These are phyloP conservation scores for Anas bernieri DNA, from an alignment of 2,797 vertebrate species.

Conservation along the genomic window DNA sequence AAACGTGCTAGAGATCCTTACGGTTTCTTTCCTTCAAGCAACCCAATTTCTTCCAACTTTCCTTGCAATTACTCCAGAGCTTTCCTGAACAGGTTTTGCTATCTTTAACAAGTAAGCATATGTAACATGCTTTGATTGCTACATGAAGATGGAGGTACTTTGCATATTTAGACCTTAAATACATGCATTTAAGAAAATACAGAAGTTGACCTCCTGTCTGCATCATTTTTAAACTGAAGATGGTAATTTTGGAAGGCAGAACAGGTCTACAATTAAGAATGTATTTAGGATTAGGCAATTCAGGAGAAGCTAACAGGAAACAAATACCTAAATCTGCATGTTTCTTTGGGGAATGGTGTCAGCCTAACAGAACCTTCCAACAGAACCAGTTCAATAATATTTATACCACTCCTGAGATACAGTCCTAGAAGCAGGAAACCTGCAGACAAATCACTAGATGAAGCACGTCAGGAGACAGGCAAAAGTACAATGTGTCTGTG, in stretches of 20 bases:
- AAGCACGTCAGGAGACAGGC: neutral
- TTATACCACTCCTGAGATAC: accelerated
- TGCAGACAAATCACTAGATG: neutral
- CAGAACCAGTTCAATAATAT: accelerated
- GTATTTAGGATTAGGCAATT: neutral
- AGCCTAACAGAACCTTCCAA: accelerated
- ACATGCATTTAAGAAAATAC: neutral
- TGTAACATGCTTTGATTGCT: accelerated
- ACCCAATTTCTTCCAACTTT: neutral
- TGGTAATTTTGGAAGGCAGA: neutral
- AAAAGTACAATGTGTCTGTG: neutral
- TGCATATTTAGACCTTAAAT: accelerated
- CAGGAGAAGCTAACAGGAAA: neutral
- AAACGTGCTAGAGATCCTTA: neutral
- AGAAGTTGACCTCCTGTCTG: neutral
- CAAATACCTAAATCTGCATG: neutral
- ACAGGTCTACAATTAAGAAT: neutral
- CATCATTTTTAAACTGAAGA: neutral
- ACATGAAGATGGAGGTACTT: neutral
- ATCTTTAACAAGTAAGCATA: neutral
- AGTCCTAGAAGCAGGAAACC: neutral
- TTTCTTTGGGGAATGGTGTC: neutral
- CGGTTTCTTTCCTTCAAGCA: neutral
- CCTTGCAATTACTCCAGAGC: neutral
- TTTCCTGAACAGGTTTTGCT: neutral